Percentiles rank a stretch among this genome's conserved stretches.
Conservation (phyloP, 2,888 invertebrate genomes). For the Metallyticus violacea region DNA sequence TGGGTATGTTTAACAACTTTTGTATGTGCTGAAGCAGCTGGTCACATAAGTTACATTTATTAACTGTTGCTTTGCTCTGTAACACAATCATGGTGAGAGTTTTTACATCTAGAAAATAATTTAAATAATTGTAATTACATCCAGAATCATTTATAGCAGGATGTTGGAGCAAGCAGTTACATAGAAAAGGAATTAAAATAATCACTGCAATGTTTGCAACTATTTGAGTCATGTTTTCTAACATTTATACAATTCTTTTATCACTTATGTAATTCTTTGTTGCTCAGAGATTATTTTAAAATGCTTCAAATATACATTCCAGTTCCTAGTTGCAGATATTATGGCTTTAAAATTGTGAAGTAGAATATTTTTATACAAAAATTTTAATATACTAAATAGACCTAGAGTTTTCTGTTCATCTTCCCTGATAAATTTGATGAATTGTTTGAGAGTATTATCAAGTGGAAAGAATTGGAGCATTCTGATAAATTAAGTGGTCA, state of each 20-base stretch:
- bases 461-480: not conserved
- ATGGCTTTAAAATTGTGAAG: not conserved
- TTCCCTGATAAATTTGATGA: too few relatives aligned
- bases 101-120: not conserved
- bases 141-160: not conserved
- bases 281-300: too few relatives aligned
- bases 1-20: not conserved
- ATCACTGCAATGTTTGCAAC: not conserved
- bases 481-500: not conserved
- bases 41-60: not conserved
- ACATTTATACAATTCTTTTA: too few relatives aligned
- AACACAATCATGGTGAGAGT: not conserved
- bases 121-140: not conserved
- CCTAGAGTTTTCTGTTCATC: not conserved
- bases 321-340: not conserved
- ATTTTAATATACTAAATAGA: not conserved
- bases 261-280: too few relatives aligned
- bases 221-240: not conserved
- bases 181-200: not conserved
- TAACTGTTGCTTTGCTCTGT: not conserved
- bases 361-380: not conserved
- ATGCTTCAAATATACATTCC: not conserved
- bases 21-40: not conserved
- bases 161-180: not conserved
- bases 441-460: too few relatives aligned